Percentiles rank a stretch among this genome's conserved stretches.
These are phyloP conservation scores for Euglossa dilemma DNA, from an alignment of 1,140 invertebrate species.

Conservation along the genomic window DNA sequence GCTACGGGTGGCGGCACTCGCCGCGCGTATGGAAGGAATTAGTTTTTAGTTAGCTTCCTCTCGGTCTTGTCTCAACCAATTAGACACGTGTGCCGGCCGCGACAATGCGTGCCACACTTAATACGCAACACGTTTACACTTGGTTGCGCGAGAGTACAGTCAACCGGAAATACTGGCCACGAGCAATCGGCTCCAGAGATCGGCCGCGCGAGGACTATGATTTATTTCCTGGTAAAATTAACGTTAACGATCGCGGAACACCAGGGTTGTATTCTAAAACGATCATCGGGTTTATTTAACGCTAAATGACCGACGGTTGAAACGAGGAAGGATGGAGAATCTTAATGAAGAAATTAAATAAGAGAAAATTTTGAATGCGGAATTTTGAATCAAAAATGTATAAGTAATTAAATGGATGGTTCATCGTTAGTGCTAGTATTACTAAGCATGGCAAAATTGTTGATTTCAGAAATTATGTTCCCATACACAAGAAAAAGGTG, in stretches of 20 bases:
- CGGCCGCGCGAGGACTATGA: not conserved
- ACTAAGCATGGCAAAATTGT: no score
- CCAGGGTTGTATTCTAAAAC: not conserved
- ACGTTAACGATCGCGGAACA: not conserved
- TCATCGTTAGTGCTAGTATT: no score
- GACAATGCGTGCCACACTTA: slow-evolving; percentile 76
- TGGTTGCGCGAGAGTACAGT: slow-evolving; percentile 55
- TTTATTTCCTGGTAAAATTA: not conserved
- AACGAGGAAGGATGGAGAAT: no score
- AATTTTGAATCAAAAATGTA: no score
- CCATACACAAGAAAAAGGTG: no score
- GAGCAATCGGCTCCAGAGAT: slow-evolving; percentile 39
- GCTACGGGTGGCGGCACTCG: slow-evolving; percentile 33
- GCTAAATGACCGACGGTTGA: no score
- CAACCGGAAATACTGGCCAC: slow-evolving; percentile 54
- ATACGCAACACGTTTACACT: slow-evolving; percentile 75
- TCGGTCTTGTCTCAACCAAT: slow-evolving; percentile 76
- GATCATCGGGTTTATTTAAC: not conserved
- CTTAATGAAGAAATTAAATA: no score
- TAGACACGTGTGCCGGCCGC: slow-evolving; percentile 75
- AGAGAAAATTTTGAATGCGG: no score
- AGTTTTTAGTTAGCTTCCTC: slow-evolving; percentile 78
- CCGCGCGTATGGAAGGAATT: slow-evolving; percentile 80
- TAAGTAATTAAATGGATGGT: no score
- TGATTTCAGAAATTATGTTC: no score